Evolutionary conservation across 2,888 invertebrate species (phyloP), one percentile per base, ranked within the genome.

Genomic region (Lithophane semibrunnea): DNA sequence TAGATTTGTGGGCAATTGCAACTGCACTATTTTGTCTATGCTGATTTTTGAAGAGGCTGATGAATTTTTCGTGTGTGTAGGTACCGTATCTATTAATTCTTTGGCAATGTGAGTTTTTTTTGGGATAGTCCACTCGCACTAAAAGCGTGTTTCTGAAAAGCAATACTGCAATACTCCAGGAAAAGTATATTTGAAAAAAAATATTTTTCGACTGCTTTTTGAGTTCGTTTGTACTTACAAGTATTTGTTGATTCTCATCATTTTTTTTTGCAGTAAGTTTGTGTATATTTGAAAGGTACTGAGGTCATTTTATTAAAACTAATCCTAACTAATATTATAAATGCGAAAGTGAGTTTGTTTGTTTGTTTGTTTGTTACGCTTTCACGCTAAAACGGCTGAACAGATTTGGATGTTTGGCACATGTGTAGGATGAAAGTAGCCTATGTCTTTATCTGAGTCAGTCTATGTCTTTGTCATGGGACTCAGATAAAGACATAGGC

Each of bases 31-130:
- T 5, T 77, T 60, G 29, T n/a, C 42, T 18, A 21, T 37, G 18
- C 18, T 77, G 78, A 77, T 21, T 77, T 68, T 83, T 77, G 3
- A 82, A 54, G 18, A 69, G 83, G 29, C 13, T 68, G 37, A 68
- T 68, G 44, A 21, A 37, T 75, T 52, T 67, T 63, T 47, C 37
- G 5, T 37, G 4, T 37, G 4, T 37, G 37, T 37, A 37, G 29
- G 29, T 29, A n/a, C 13, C 60, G 24, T 37, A 58, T 37, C 4
- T 13, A 12, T 29, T 47, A 66, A 49, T 61, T 21, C 7, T 56
- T 61, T n/a, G 0, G 16, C 0, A 10, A 47, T 29, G n/a, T 29
- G 3, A 21, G 12, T 37, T 54, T 49, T 54, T 49, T 47, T n/a
- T 9, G 3, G 16, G 24, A 16, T 29, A 18, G 49, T n/a, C 2